A percentile compares a stretch with the other conserved stretches of the same genome.
phyloP scores from a whole-genome alignment of 2,113 vertebrate species.

The Rhipidura dahli region DNA sequence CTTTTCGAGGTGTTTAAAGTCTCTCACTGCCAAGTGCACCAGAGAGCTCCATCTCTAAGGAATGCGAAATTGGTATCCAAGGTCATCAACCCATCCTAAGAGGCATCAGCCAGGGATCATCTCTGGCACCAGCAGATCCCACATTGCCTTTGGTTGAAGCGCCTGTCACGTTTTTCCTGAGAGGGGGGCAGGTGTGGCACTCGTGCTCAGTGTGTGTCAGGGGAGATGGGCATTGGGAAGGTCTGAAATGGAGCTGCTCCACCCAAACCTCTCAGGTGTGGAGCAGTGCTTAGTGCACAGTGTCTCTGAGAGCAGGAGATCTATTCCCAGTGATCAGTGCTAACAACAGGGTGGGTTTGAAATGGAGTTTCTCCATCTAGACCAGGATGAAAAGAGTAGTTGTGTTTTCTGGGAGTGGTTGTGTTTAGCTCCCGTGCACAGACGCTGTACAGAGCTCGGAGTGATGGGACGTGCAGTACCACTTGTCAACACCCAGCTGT shows the following conservation, averaged over 20 bases:
- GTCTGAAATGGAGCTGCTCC: background rate
- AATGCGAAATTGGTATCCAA: background rate
- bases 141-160: fast-evolving
- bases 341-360: background rate
- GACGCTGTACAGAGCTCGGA: fast-evolving
- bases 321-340: background rate
- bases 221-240: fast-evolving
- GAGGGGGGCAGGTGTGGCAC: fast-evolving
- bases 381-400: background rate
- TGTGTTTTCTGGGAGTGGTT: background rate
- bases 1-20: background rate
- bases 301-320: background rate
- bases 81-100: too few relatives aligned
- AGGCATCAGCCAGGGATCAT: fast-evolving
- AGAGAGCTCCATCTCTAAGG: background rate
- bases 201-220: fast-evolving
- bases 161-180: fast-evolving
- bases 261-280: background rate
- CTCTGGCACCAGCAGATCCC: background rate
- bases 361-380: background rate
- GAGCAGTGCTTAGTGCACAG: background rate
- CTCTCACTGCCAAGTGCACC: background rate
- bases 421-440: background rate
- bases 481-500: background rate
- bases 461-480: background rate